Evolutionary conservation across 1,140 invertebrate species (phyloP), one percentile per base, ranked within the genome.

Genomic region (Trichonephila clavipes): DNA sequence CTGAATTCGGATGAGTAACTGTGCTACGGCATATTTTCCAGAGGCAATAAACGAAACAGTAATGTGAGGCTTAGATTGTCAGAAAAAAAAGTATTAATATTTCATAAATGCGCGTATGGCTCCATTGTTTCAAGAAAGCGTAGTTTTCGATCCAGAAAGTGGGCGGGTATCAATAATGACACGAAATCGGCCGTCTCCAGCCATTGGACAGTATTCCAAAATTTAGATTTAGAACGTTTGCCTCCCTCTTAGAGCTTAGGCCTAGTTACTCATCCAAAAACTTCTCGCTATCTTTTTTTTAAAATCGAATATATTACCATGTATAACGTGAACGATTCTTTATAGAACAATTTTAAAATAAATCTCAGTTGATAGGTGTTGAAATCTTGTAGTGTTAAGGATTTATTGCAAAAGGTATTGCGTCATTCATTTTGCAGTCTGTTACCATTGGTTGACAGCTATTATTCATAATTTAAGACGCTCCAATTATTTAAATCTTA

Each of bases 121-220:
- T 66, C 90, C 28, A 21, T 44, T 85, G 18, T 16, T 28, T 92
- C 90, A 92, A 92, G 90, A 92, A 92, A 85, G 90, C 90, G 90
- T 92, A 44, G 34, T 85, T 83, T 85, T 92, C 90, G 90, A 92
- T 92, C 90, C 64, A 24, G 28, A 28, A n/a, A 28, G 8, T 51
- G 90, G 51, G 90, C 90, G 81, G 58, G 81, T 58, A 64, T 28
- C 81, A 69, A 7, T 66, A 81, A 34, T 59, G 90, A 61, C 40
- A 85, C 28, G 69, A 85, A 85, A 51, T 40, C 24, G 0, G 81
- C 62, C 90, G 40, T 77, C 85, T 16, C 72, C 61, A 69, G 88
- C 34, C 19, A 58, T 72, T 14, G 28, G 66, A 51, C 66, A 72
- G 62, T 21, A 16, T 44, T 40, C n/a, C 62, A 72, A 69, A 44